Percentiles rank a stretch among this genome's conserved stretches.
Evolutionary conservation across 1,140 invertebrate species (phyloP).

Genomic region (Piezodorus guildinii): DNA sequence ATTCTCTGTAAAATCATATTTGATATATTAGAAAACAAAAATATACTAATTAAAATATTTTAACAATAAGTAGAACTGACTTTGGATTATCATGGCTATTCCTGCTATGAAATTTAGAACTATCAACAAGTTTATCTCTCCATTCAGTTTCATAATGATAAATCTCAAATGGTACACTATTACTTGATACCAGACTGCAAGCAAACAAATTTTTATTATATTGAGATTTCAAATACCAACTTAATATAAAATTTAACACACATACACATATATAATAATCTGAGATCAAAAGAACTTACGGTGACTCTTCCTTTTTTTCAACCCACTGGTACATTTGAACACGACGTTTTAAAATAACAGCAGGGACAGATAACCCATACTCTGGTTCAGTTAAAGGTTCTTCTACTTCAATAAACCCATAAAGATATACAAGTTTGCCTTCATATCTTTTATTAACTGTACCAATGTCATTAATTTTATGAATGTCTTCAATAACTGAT

Average conservation of each 20-base stretch:
- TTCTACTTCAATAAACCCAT: slow-evolving; percentile 54
- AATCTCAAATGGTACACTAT: neutral
- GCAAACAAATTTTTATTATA: too few species aligned
- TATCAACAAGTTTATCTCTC: slow-evolving; percentile 69
- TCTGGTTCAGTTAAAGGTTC: slow-evolving; percentile 69
- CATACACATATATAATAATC: too few species aligned
- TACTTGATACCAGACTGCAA: neutral
- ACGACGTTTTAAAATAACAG: slow-evolving; percentile 57
- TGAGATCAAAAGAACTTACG: slow-evolving; percentile 30
- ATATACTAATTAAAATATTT: neutral
- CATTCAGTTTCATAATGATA: slow-evolving; percentile 58
- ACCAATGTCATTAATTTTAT: slow-evolving; percentile 14
- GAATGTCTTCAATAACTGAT: slow-evolving; percentile 15
- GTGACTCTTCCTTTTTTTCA: slow-evolving; percentile 47
- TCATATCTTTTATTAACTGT: slow-evolving; percentile 45
- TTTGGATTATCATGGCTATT: slow-evolving; percentile 67
- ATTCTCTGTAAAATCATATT: slow-evolving; percentile 32
- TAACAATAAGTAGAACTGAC: slow-evolving; percentile 28
- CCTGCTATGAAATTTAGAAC: slow-evolving; percentile 56
- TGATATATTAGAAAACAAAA: neutral
- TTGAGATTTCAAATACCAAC: too few species aligned
- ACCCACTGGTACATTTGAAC: slow-evolving; percentile 90
- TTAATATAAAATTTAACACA: too few species aligned
- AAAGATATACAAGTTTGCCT: slow-evolving; percentile 62
- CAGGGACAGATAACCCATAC: slow-evolving; percentile 62